Conservation (phyloP, 1,140 invertebrate species). For the Drosophila yakuba region DNA sequence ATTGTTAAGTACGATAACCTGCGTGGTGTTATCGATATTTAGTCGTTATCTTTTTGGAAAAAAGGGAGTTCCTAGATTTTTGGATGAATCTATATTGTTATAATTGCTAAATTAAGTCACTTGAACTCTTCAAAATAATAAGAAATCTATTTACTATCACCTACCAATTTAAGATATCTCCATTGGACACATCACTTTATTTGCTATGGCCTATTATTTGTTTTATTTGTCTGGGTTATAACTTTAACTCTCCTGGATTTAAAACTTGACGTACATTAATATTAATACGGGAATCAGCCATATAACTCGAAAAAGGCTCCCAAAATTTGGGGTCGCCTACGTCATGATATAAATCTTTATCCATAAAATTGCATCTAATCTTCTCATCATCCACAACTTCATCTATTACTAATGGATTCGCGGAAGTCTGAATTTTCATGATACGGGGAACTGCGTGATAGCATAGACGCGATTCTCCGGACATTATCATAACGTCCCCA, state of each 20-base stretch:
- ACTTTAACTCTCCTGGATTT: slow-evolving; percentile 14
- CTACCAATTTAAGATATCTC: no score
- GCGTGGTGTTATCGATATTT: neutral
- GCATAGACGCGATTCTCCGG: slow-evolving; percentile 89
- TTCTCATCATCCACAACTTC: slow-evolving; percentile 8
- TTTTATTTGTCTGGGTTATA: neutral
- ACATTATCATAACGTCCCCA: slow-evolving; percentile 95
- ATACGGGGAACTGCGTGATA: slow-evolving; percentile 95
- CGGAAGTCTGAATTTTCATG: slow-evolving; percentile 85
- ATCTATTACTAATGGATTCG: slow-evolving; percentile 81
- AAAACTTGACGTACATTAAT: slow-evolving; percentile 91
- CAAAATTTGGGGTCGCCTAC: slow-evolving; percentile 85
- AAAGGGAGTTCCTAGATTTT: neutral
- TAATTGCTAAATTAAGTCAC: neutral
- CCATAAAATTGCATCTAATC: slow-evolving; percentile 8
- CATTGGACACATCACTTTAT: no score
- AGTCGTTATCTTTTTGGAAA: neutral
- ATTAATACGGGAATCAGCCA: slow-evolving; percentile 89
- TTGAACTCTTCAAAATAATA: no score
- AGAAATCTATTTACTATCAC: no score
- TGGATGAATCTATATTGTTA: neutral
- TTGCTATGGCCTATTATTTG: no score
- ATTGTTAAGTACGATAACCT: neutral
- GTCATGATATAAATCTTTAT: slow-evolving; percentile 63
- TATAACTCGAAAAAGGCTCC: slow-evolving; percentile 86